Conservation (phyloP, 2,888 invertebrate species). For the Dexiosoma caninum region DNA sequence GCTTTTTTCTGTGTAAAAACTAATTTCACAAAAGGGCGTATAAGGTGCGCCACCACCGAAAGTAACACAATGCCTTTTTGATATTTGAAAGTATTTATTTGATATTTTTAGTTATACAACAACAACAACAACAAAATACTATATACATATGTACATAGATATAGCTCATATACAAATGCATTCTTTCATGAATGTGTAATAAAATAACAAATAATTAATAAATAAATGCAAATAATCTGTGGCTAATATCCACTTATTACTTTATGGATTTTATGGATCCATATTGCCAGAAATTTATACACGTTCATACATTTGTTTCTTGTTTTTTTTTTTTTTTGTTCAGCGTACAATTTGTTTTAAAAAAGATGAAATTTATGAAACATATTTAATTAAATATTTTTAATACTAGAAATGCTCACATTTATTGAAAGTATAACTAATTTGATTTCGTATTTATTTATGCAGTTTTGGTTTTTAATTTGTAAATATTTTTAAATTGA, state of each 20-base stretch:
- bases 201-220: constrained; percentile 37
- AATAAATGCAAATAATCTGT: constrained; percentile 55
- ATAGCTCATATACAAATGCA: not conserved
- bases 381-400: not conserved
- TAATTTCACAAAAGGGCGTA: no score
- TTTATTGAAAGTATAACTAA: no score
- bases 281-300: constrained; percentile 2
- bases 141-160: no score
- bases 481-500: no score
- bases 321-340: no score
- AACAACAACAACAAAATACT: no score
- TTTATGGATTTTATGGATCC: constrained; percentile 36
- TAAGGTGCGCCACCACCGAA: no score
- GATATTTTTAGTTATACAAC: constrained; percentile 13
- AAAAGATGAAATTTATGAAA: not conserved
- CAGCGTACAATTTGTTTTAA: no score
- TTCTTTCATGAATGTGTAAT: no score
- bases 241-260: constrained; percentile 50
- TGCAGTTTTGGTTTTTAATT: no score
- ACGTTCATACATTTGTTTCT: not conserved
- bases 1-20: no score
- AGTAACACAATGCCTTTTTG: not conserved
- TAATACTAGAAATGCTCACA: not conserved
- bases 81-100: not conserved
- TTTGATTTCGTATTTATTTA: no score